Base-by-base conservation (phyloP, 2,888 invertebrate species). In the Choreutis nemorana region DNA sequence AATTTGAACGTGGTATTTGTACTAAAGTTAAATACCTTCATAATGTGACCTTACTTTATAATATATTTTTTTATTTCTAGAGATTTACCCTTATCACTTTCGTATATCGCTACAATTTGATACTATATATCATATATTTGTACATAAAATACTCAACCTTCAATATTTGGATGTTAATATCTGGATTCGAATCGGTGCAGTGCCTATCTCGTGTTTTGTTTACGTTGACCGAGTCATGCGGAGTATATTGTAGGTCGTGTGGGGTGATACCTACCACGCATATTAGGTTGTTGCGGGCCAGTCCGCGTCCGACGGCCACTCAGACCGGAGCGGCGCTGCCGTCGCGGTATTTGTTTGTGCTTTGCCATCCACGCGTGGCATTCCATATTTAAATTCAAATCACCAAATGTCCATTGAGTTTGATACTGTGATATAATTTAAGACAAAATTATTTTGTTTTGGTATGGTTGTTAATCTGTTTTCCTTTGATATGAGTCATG, bases 261-360 rank as follows among this genome's bases (percentile, higher is more conserved):
- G 8, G n/a, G n/a, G n/a, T n/a, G n/a, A n/a, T n/a, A n/a, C n/a
- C n/a, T n/a, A n/a, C n/a, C n/a, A n/a, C n/a, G n/a, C n/a, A 18
- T 5, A 5, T 8, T 8, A 8, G 18, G 18, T 8, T 18, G 18
- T 6, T 38, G 36, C 37, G 33, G n/a, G 36, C 47, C 55, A 55
- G 57, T 55, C 35, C 44, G 53, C 46, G 48, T 40, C 37, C 36
- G 50, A 34, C 34, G 23, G 28, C 23, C 23, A 35, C 42, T 37
- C 40, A 11, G 41, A 41, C 3, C 6, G 11, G 24, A 29, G 20
- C 37, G 33, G 39, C 37, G 38, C 42, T 35, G 32, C 31, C 24
- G 33, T 39, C 43, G 40, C 36, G 28, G 25, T 37, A 23, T 23
- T 23, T 11, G 11, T 12, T 23, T 23, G 10, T n/a, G 26, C 12